Evolutionary conservation across 2,888 invertebrate species (phyloP), one percentile per base, ranked within the genome.

Genomic region (Pseudanteris insignis): DNA sequence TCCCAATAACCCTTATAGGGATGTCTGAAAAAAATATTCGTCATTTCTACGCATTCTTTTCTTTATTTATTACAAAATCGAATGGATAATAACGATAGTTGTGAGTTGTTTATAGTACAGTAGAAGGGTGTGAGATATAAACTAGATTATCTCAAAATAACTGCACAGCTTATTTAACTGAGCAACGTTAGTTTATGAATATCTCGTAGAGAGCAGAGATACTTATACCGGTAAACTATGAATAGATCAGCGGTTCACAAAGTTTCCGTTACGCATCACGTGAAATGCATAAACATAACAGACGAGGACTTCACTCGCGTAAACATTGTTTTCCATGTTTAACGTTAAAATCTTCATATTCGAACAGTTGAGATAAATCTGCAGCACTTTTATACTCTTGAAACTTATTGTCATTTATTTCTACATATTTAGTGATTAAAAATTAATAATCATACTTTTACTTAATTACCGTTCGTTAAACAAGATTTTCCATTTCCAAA

Each of bases 401-500:
- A 21, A 21, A 21, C 5, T 21, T 5, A 21, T 5, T 7, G 7
- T 21, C 21, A 5, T 7, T 21, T 21, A 4, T 5, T 4, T 21
- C 21, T 21, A 21, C 4, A 21, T 21, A 7, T 7, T 21, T 7
- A 7, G 21, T 21, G 21, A 7, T 21, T 21, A 21, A 21, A n/a
- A n/a, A n/a, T n/a, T n/a, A n/a, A n/a, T n/a, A n/a, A n/a, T n/a
- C 7, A 21, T 21, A 5, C 21, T 4, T 21, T 7, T 4, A 7
- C 7, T 21, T 21, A 4, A 7, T 72, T 74, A 84, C 89, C 87
- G 75, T 89, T 86, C 78, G 89, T 89, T 54, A 97, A 85, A 75
- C 98, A 98, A 41, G 88, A 88, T 76, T 87, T 87, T 44, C 98
- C 98, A n/a, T n/a, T n/a, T n/a, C n/a, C n/a, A n/a, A 92, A 95